Percentiles rank a stretch among this genome's conserved stretches.
Evolutionary conservation across 2,888 invertebrate genomes (phyloP).

Genomic region (Calameuta pallipes): DNA sequence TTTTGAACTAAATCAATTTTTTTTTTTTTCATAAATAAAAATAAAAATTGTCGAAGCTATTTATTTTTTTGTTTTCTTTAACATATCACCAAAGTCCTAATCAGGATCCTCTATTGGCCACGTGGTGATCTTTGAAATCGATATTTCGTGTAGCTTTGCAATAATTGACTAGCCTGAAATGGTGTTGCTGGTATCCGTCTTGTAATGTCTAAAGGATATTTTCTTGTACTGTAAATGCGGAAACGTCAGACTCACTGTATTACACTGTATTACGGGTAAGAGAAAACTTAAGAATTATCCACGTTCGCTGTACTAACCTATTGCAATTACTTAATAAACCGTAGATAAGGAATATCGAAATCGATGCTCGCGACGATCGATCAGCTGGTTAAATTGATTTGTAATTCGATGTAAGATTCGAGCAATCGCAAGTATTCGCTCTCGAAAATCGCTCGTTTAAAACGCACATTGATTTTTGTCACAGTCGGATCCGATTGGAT

Average conservation of each 20-base stretch:
- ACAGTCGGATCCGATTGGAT: background rate
- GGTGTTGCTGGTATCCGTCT: background rate
- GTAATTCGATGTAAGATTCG: conserved; percentile 14
- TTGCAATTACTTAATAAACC: background rate
- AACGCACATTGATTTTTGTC: background rate
- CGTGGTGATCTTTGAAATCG: background rate
- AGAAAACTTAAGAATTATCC: background rate
- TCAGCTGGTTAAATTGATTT: conserved; percentile 14
- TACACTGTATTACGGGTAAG: background rate
- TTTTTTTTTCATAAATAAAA: background rate
- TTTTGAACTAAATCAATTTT: background rate
- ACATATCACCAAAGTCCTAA: background rate
- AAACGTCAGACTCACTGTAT: background rate
- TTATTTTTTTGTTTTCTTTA: background rate
- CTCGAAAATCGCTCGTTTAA: background rate
- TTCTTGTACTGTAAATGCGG: background rate
- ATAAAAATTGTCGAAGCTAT: background rate
- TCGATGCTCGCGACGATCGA: conserved; percentile 4
- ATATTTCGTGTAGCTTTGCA: background rate
- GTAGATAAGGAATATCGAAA: conserved; percentile 1
- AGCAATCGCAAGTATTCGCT: conserved; percentile 18
- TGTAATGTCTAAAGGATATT: background rate
- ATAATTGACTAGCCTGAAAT: background rate
- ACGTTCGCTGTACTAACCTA: background rate
- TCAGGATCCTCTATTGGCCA: background rate